Percentiles rank a stretch among this genome's conserved stretches.
phyloP scores from a whole-genome alignment of 2,888 invertebrate species.

The Ophioninae sp. region DNA sequence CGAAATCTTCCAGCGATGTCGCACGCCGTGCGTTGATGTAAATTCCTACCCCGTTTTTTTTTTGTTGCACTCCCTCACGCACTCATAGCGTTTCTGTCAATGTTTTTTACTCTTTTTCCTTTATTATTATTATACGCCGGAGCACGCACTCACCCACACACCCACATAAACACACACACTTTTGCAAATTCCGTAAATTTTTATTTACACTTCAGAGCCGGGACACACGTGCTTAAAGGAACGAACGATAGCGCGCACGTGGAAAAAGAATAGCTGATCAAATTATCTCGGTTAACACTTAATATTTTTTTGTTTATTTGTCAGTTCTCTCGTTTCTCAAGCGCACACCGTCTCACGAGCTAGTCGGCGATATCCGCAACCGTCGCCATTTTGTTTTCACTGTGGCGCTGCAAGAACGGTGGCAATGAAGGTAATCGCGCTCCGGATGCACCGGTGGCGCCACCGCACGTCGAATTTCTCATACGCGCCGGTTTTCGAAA shows the following conservation, averaged over 20 bases:
- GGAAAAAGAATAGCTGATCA: conserved; percentile 8
- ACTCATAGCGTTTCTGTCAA: conserved; percentile 20
- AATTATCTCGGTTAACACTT: conserved; percentile 8
- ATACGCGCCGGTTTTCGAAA: background rate
- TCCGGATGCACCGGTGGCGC: background rate
- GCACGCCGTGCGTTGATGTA: conserved; percentile 3
- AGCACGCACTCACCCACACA: background rate
- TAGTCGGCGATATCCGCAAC: conserved; percentile 52
- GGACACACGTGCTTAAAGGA: conserved; percentile 11
- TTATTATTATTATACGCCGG: conserved; percentile 9
- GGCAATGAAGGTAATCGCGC: conserved; percentile 8
- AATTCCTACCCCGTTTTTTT: conserved; percentile 22
- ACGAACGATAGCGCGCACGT: conserved; percentile 3
- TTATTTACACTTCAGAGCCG: conserved; percentile 33
- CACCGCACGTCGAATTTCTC: background rate
- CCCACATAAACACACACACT: background rate
- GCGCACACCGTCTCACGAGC: conserved; percentile 43
- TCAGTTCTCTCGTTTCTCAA: conserved; percentile 14
- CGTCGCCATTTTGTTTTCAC: conserved; percentile 61
- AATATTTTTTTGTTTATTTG: background rate
- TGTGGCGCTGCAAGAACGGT: conserved; percentile 46
- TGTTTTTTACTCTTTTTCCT: background rate
- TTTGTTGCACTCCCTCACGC: conserved; percentile 36
- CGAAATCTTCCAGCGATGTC: background rate
- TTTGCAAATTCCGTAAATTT: background rate